These are phyloP conservation scores for Pluvianellus socialis DNA, from an alignment of 2,113 vertebrate genomes.

Conservation along the genomic window DNA sequence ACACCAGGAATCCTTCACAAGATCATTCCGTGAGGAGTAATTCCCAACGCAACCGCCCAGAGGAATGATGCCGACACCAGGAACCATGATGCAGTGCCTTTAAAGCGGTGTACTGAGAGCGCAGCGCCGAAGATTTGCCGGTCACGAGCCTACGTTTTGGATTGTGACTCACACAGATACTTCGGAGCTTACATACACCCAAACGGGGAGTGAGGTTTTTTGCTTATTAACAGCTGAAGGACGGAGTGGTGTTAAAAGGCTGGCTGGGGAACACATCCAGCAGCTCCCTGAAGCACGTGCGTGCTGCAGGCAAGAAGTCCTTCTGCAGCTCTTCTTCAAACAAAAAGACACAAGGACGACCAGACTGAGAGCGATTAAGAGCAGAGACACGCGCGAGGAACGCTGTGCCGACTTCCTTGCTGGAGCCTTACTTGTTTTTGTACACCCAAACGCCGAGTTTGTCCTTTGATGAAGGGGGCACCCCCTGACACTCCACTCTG, in stretches of 20 bases:
- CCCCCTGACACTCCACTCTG: constrained; percentile 89
- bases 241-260: background rate
- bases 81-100: background rate
- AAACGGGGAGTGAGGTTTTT: background rate
- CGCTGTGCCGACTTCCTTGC: background rate
- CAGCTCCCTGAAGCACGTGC: background rate
- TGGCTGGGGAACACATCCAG: background rate
- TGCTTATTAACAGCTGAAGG: background rate
- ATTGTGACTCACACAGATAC: background rate
- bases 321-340: background rate
- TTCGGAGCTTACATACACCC: background rate
- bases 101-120: accelerated
- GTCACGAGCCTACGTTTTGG: background rate
- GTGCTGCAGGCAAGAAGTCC: background rate
- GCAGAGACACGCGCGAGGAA: background rate
- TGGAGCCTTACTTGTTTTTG: constrained; percentile 87
- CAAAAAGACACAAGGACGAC: background rate
- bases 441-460: constrained; percentile 97
- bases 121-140: background rate
- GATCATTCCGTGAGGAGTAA: background rate
- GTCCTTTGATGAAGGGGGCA: constrained; percentile 92
- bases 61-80: background rate
- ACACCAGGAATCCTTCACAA: background rate
- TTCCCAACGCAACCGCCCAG: background rate
- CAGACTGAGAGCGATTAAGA: background rate